Conservation (phyloP, 2,113 vertebrate species). For the Trichechus manatus region DNA sequence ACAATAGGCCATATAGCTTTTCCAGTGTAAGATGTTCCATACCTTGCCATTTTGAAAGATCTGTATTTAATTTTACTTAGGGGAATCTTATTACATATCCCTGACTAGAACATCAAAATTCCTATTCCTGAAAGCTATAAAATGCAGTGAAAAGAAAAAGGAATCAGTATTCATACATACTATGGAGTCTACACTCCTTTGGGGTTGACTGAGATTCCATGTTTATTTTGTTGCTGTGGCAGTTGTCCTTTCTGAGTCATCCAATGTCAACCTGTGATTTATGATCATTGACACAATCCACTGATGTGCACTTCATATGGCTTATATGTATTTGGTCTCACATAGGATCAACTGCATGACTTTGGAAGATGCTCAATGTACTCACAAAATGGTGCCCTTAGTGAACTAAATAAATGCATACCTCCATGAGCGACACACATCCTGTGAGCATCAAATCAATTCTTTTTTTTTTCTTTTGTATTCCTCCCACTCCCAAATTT, state of each 20-base stretch:
- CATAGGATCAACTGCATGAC: not conserved
- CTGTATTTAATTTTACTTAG: not conserved
- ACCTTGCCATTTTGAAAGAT: not conserved
- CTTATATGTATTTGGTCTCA: not conserved
- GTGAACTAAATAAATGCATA: not conserved
- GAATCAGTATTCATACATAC: not conserved
- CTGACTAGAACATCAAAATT: not conserved
- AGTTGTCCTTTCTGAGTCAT: not conserved
- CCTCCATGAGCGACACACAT: not conserved
- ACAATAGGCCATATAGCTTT: not conserved
- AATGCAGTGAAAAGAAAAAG: not conserved
- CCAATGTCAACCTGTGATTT: not conserved
- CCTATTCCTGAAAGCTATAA: not conserved
- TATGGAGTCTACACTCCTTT: not conserved
- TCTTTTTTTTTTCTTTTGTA: not conserved
- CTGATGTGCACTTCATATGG: not conserved
- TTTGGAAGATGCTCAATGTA: not conserved
- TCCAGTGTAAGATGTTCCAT: not conserved
- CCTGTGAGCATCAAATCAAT: not conserved
- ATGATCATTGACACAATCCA: not conserved
- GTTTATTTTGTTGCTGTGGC: not conserved
- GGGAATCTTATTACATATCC: not conserved
- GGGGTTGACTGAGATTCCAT: not conserved
- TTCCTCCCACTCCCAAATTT: not conserved
- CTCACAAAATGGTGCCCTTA: not conserved